Base-by-base conservation (phyloP, 23 tunicate species). In the Phallusia fumigata region DNA sequence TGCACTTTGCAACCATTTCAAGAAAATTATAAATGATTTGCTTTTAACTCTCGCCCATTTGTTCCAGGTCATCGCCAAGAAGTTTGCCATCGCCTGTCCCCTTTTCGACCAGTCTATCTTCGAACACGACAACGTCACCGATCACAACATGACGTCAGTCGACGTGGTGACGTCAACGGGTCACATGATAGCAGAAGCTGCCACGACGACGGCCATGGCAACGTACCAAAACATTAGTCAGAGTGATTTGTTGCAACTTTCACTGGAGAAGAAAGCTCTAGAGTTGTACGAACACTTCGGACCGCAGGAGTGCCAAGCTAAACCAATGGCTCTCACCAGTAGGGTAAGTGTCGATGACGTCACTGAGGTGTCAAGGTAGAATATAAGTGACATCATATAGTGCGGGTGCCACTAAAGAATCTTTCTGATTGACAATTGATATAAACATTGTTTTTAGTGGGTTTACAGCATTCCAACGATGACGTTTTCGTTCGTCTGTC, bases 401-500 rank as follows among this genome's bases (percentile, higher is more conserved):
- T n/a, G n/a, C n/a, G n/a, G n/a, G n/a, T n/a, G n/a, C n/a, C n/a
- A n/a, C n/a, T n/a, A n/a, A n/a, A n/a, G n/a, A n/a, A n/a, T n/a
- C n/a, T n/a, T n/a, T n/a, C n/a, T n/a, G n/a, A n/a, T n/a, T n/a
- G n/a, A n/a, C n/a, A n/a, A n/a, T n/a, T 21, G 26, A 24, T 58
- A 21, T 1, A 58, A 58, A 8, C 11, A 10, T 19, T 35, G 33
- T 80, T 53, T 84, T 15, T 88, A 94, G 98, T 94, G 98, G 98
- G 95, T 87, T 13, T 97, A 97, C 87, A 86, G 92, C 85, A 83
- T 97, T 52, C 99, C 99, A 16, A 97, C 99, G 24, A 97, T 97
- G 99, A 97, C 99, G 0, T 97, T 97, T 80, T 89, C 95, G 26
- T 97, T 97, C 49, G 99, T 97, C 47, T 97, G 99, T 51, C 99